Evolutionary conservation across 1,140 invertebrate species (phyloP).

Genomic region (Medauroidea extradentata): DNA sequence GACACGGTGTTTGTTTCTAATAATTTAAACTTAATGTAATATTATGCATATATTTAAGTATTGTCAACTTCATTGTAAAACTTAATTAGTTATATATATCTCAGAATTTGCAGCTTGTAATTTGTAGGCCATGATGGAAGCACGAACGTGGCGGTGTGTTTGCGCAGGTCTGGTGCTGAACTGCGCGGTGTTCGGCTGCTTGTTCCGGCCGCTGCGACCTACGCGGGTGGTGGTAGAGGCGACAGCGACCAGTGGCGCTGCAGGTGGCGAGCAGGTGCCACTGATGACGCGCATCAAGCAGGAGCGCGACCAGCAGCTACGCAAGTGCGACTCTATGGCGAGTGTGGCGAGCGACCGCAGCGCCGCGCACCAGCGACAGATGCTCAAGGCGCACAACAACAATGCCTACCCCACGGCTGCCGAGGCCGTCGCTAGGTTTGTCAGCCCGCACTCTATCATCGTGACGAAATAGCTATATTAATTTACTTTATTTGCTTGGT

Average conservation of each 20-base stretch:
- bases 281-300: constrained; percentile 43
- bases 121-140: no score
- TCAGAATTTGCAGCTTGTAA: no score
- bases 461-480: no score
- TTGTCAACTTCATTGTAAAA: no score
- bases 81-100: no score
- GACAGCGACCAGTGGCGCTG: constrained; percentile 41
- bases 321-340: constrained; percentile 29
- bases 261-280: constrained; percentile 39
- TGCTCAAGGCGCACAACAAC: constrained; percentile 55
- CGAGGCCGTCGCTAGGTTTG: constrained; percentile 61
- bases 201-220: constrained; percentile 76
- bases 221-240: constrained; percentile 51
- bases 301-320: constrained; percentile 39
- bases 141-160: no score
- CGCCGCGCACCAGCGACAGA: constrained; percentile 6
- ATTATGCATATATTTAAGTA: no score
- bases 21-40: no score
- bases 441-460: no score
- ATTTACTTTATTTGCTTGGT: no score
- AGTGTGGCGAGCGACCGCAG: constrained; percentile 24
- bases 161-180: constrained; percentile 60
- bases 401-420: constrained; percentile 69
- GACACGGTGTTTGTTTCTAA: no score
- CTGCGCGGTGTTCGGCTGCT: constrained; percentile 71